A percentile compares a stretch with the other conserved stretches of the same genome.
phyloP scores from a whole-genome alignment of 2,113 vertebrate species.

The Hemibates koningsi region DNA sequence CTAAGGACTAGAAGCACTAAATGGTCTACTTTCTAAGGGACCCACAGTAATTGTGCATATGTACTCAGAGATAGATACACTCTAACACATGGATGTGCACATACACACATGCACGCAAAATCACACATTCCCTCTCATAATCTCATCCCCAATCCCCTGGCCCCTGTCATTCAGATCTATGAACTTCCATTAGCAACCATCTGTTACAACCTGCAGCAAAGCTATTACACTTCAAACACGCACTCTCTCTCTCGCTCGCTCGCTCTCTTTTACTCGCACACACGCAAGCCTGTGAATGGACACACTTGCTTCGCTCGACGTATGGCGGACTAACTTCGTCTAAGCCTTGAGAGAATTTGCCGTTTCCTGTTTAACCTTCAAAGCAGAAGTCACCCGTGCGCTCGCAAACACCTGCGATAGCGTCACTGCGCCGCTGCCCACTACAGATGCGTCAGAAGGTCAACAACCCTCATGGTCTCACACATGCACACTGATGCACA shows the following conservation, averaged over 20 bases:
- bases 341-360: slow-evolving; percentile 23
- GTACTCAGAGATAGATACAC: neutral
- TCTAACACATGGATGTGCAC: neutral
- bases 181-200: slow-evolving; percentile 78
- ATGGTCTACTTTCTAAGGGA: neutral
- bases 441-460: slow-evolving; percentile 5
- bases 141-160: slow-evolving; percentile 56
- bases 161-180: slow-evolving; percentile 78
- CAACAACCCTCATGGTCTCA: neutral
- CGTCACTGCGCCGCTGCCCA: neutral
- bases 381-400: neutral
- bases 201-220: slow-evolving; percentile 78
- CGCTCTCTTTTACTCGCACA: neutral
- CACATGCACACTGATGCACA: neutral
- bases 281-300: neutral
- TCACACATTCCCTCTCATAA: slow-evolving; percentile 25
- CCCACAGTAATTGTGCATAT: slow-evolving; percentile 6
- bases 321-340: slow-evolving; percentile 18
- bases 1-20: neutral
- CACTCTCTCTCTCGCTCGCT: neutral
- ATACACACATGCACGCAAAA: neutral
- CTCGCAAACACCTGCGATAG: slow-evolving; percentile 21
- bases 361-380: slow-evolving; percentile 53
- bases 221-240: slow-evolving; percentile 46
- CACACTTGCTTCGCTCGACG: slow-evolving; percentile 8